A percentile compares a stretch with the other conserved stretches of the same genome.
Evolutionary conservation across 2,888 invertebrate genomes (phyloP).

Genomic region (Rosalia funebris): DNA sequence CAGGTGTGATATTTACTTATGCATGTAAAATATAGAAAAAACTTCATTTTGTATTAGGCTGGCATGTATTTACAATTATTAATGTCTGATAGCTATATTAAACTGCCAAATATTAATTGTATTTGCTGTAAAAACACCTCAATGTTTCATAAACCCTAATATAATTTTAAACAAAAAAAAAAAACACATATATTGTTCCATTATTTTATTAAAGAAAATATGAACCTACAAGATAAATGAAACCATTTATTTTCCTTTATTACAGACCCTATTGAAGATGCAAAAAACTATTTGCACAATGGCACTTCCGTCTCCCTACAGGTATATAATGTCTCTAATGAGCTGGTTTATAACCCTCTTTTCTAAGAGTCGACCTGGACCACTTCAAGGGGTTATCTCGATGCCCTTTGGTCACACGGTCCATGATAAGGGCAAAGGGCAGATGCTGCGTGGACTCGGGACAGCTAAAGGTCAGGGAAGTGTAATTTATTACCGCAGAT

Average conservation of each 20-base stretch:
- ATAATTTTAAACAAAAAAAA: constrained; percentile 23
- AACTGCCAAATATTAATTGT: constrained; percentile 30
- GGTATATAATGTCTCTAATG: constrained; percentile 32
- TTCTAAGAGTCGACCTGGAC: constrained; percentile 1
- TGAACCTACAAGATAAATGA: constrained; percentile 42
- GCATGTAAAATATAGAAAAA: too few relatives aligned
- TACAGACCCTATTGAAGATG: constrained; percentile 26
- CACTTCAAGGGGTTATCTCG: constrained; percentile 42
- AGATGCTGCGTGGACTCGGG: constrained; percentile 24
- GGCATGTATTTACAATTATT: too few relatives aligned
- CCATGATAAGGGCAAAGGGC: constrained; percentile 24
- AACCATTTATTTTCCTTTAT: constrained; percentile 44
- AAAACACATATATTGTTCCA: constrained; percentile 29
- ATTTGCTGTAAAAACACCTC: constrained; percentile 18
- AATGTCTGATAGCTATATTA: too few relatives aligned
- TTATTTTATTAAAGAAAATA: constrained; percentile 39
- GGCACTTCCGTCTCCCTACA: constrained; percentile 39
- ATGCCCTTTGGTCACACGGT: constrained; percentile 57
- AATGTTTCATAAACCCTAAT: constrained; percentile 22
- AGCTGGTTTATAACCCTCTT: constrained; percentile 3
- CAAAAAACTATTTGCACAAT: constrained; percentile 33
- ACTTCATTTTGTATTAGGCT: too few relatives aligned
- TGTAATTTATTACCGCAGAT: constrained; percentile 45
- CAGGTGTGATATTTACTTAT: too few relatives aligned
- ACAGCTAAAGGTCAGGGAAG: constrained; percentile 27